Conservation (phyloP, 2,888 invertebrate species). For the Podotricha telesiphe region DNA sequence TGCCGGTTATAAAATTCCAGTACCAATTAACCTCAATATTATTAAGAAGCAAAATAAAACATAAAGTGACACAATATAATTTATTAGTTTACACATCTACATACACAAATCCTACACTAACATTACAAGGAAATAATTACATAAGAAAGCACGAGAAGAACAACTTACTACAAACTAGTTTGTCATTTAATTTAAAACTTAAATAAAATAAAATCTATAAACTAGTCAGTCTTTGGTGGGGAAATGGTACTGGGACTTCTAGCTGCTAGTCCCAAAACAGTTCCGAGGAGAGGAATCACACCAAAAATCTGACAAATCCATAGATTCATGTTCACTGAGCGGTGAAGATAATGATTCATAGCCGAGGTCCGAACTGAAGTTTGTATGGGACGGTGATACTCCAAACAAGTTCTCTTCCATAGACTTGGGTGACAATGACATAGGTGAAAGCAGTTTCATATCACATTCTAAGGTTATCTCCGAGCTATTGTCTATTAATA, state of each 20-base stretch:
- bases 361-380: conserved; percentile 73
- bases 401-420: conserved; percentile 66
- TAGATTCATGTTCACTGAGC: conserved; percentile 74
- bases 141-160: conserved; percentile 23
- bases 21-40: no score
- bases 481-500: conserved; percentile 57
- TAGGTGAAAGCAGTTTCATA: conserved; percentile 76
- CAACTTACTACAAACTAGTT: conserved; percentile 47
- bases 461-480: conserved; percentile 67
- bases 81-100: conserved; percentile 62
- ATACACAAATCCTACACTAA: conserved; percentile 60
- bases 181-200: conserved; percentile 47
- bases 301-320: conserved; percentile 86
- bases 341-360: conserved; percentile 80
- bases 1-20: no score
- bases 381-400: conserved; percentile 73
- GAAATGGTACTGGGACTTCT: conserved; percentile 57
- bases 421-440: conserved; percentile 68
- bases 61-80: conserved; percentile 46
- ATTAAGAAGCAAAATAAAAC: conserved; percentile 29
- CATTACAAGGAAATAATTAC: conserved; percentile 40
- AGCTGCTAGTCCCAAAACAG: conserved; percentile 89
- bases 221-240: conserved; percentile 80
- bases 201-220: conserved; percentile 47
- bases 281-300: conserved; percentile 89